Evolutionary conservation across 1,140 invertebrate species (phyloP), one percentile per base, ranked within the genome.

Genomic region (Argopecten irradians): DNA sequence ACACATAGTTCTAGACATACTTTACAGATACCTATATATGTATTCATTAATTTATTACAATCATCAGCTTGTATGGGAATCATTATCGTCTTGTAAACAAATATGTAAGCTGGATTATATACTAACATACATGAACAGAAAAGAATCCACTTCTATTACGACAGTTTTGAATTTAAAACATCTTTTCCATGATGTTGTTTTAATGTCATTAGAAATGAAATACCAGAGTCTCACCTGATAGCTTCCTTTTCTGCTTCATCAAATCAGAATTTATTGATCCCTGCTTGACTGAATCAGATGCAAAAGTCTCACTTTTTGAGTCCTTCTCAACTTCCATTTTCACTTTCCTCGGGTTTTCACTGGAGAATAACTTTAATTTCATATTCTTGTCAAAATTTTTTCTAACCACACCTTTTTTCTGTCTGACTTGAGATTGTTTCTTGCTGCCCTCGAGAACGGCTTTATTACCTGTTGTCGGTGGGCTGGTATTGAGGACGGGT

Each of bases 291-390:
- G 55, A 71, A n/a, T 71, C 55, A 28, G 55, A 71, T n/a, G 28
- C 16, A 41, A 71, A 22, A 41, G 35, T 46, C 35, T 36, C 84
- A 33, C 7, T 85, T 82, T 85, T 85, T 71, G 33, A 82, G 1
- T 14, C 14, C 22, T 46, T 88, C 14, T 84, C 41, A 39, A 33
- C 33, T 88, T 85, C 85, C 34, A 88, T 71, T 32, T 19, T 36
- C 9, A 88, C 41, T 85, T 43, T 71, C 16, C 22, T 71, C 13
- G 5, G 55, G n/a, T 71, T 71, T 16, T 71, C 55, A 71, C 2
- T 71, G 8, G 55, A 28, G 28, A 71, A 71, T 71, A 28, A 71
- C 28, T 71, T 11, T 28, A 71, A 71, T 71, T 28, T 71, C 22
- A 28, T 71, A 28, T 71, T 71, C 55, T 28, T 8, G 16, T 71